phyloP scores from a whole-genome alignment of 2,888 invertebrate genomes.

The Cephus rjabovi region DNA sequence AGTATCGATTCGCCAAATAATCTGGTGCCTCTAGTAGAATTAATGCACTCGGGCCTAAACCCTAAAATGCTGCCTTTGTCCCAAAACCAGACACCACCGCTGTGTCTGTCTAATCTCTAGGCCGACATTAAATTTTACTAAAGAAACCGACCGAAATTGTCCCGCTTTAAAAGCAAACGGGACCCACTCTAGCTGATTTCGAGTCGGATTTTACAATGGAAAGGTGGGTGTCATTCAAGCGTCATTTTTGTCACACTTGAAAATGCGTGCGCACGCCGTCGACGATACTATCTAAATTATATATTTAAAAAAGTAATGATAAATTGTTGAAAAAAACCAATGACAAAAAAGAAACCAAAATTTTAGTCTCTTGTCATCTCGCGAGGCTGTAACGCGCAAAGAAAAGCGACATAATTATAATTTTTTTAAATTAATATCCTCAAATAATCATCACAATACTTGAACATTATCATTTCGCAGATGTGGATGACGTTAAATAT shows the following conservation, averaged over 20 bases:
- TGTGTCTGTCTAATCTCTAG: conserved; percentile 63
- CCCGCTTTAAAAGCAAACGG: conserved; percentile 47
- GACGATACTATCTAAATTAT: background rate
- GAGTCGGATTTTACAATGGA: conserved; percentile 48
- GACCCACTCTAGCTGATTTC: conserved; percentile 51
- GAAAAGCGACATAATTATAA: background rate
- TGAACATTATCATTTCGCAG: conserved; percentile 70
- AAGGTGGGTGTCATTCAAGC: conserved; percentile 54
- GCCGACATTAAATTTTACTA: conserved; percentile 50
- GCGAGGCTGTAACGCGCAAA: background rate
- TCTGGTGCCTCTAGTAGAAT: conserved; percentile 45
- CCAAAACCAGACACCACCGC: conserved; percentile 57
- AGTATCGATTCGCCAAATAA: conserved; percentile 5
- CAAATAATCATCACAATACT: conserved; percentile 63
- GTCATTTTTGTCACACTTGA: background rate
- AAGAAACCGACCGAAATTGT: conserved; percentile 46
- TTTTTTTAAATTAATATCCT: background rate
- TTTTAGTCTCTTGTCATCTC: background rate
- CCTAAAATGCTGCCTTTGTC: conserved; percentile 62
- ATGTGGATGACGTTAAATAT: conserved; percentile 96
- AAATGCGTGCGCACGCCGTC: background rate
- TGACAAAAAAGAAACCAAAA: background rate
- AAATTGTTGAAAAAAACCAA: background rate
- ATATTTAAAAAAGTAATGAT: background rate
- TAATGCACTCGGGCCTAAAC: conserved; percentile 60